phyloP scores from a whole-genome alignment of 2,888 invertebrate species.

The Chloromyia formosa region DNA sequence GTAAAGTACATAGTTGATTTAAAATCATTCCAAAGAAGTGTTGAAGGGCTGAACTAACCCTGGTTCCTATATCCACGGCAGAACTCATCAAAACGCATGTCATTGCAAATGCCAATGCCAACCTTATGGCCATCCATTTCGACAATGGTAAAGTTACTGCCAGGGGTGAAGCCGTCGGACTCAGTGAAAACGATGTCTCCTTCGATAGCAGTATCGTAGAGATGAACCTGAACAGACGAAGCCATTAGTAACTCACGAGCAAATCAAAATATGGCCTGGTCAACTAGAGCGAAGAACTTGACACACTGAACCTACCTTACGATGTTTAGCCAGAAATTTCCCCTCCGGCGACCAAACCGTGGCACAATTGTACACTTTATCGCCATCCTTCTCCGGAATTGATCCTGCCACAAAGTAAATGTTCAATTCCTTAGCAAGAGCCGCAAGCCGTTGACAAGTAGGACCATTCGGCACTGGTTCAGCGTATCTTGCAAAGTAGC shows the following conservation, averaged over 20 bases:
- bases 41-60: constrained; percentile 58
- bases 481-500: constrained; percentile 82
- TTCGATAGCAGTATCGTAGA: constrained; percentile 94
- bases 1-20: neutral
- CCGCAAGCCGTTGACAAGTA: constrained; percentile 75
- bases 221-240: constrained; percentile 50
- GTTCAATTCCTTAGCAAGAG: constrained; percentile 77
- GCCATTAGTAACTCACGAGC: neutral
- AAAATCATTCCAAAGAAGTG: neutral
- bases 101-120: constrained; percentile 96
- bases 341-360: constrained; percentile 86
- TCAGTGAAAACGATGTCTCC: constrained; percentile 90
- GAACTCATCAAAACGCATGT: constrained; percentile 90
- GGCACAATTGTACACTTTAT: constrained; percentile 82
- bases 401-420: constrained; percentile 90
- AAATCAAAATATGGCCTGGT: neutral
- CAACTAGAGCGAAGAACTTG: too few species aligned
- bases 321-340: constrained; percentile 57
- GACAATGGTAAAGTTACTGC: constrained; percentile 77
- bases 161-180: constrained; percentile 82
- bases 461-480: constrained; percentile 86
- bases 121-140: constrained; percentile 75
- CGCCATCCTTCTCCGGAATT: constrained; percentile 78
- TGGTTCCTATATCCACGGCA: constrained; percentile 75
- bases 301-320: constrained; percentile 15